phyloP scores from a whole-genome alignment of 2,113 vertebrate species.

The Gorsachius goisagi region DNA sequence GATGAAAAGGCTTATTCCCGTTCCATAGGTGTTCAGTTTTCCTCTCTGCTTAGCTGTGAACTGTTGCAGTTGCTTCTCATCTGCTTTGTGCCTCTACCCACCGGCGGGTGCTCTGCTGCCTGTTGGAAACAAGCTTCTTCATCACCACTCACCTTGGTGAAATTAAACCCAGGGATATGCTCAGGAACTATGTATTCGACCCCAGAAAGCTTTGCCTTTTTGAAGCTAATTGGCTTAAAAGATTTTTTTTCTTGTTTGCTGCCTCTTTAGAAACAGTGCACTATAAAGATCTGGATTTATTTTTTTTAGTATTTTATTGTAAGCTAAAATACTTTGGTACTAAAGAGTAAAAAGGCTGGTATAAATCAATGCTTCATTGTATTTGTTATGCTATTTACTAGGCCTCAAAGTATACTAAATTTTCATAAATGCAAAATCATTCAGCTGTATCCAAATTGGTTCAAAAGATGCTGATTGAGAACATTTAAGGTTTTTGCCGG shows the following conservation, averaged over 20 bases:
- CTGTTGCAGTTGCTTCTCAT: background rate
- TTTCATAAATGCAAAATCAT: constrained; percentile 35
- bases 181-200: background rate
- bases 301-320: background rate
- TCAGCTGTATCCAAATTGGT: background rate
- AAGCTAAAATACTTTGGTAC: background rate
- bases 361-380: constrained; percentile 44
- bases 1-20: background rate
- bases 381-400: background rate
- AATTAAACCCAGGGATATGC: background rate
- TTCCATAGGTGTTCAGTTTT: background rate
- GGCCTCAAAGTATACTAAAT: background rate
- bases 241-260: background rate
- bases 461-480: constrained; percentile 32
- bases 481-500: background rate
- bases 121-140: background rate
- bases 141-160: background rate
- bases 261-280: background rate
- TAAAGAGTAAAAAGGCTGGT: background rate
- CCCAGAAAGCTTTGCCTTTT: background rate
- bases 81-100: background rate
- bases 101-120: background rate
- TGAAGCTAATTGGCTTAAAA: background rate
- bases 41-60: background rate
- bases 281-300: background rate